Conservation (phyloP, 2,113 vertebrate genomes). For the Macrotis lagotis region DNA sequence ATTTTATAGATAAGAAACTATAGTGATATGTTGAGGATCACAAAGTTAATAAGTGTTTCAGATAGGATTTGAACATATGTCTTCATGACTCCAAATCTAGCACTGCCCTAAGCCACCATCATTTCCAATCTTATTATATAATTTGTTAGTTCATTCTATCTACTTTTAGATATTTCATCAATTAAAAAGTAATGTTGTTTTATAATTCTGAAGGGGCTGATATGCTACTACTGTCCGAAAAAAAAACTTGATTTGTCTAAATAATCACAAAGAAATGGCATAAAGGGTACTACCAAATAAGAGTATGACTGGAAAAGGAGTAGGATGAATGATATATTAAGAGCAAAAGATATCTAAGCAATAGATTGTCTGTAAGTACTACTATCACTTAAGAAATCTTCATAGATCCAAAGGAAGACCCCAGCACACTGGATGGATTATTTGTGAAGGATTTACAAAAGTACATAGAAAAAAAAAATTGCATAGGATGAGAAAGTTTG, state of each 20-base stretch:
- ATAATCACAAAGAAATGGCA: background rate
- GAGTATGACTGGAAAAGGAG: background rate
- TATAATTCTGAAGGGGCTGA: background rate
- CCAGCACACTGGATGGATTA: background rate
- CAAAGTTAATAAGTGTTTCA: background rate
- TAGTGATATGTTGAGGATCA: background rate
- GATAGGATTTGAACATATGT: background rate
- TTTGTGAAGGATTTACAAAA: background rate
- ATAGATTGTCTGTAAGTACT: background rate
- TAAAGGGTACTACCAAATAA: background rate
- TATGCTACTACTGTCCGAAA: conserved; percentile 41
- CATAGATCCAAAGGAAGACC: background rate
- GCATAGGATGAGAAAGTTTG: background rate
- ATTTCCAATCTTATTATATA: background rate
- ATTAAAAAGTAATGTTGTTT: background rate
- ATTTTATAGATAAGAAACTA: background rate
- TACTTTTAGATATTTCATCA: background rate
- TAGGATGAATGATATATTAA: background rate
- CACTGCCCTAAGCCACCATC: background rate
- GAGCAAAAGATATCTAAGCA: background rate
- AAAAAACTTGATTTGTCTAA: background rate
- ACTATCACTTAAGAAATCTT: background rate
- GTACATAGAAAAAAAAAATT: background rate
- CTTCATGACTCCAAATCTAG: background rate
- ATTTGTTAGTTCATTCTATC: background rate